These are phyloP conservation scores for Setipinna tenuifilis DNA, from an alignment of 2,797 vertebrate genomes.

Conservation along the genomic window DNA sequence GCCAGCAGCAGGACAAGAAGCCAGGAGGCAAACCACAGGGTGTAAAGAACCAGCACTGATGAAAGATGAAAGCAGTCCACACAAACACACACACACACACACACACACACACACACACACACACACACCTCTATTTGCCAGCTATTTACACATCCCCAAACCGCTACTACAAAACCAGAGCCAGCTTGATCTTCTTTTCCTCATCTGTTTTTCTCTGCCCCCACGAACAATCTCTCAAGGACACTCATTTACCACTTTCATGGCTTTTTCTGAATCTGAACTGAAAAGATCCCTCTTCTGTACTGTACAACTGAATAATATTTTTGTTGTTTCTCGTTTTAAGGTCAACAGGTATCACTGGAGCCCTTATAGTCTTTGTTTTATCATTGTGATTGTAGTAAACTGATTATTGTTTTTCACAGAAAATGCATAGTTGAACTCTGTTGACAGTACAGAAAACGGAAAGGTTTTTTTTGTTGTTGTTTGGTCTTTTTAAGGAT, in stretches of 20 bases:
- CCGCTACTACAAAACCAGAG: background rate
- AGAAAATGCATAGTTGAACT: background rate
- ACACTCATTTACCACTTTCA: background rate
- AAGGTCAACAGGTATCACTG: background rate
- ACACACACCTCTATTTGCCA: background rate
- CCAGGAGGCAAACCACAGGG: constrained; percentile 81
- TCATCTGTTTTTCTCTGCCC: background rate
- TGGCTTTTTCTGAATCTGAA: background rate
- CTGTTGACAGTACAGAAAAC: background rate
- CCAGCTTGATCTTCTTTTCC: background rate
- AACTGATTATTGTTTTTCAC: background rate
- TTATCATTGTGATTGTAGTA: background rate
- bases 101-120: background rate
- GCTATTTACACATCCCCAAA: background rate
- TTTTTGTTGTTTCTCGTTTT: background rate
- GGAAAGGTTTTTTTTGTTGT: background rate
- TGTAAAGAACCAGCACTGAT: constrained; percentile 86
- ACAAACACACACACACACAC: background rate
- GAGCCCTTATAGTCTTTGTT: background rate
- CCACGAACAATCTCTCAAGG: background rate
- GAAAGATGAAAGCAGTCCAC: background rate
- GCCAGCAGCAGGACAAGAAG: constrained; percentile 87
- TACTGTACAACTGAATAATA: background rate
- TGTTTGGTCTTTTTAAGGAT: constrained; percentile 20
- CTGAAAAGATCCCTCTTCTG: background rate